Evolutionary conservation across 2,888 invertebrate species (phyloP).

Genomic region (Trichogramma evanescens): DNA sequence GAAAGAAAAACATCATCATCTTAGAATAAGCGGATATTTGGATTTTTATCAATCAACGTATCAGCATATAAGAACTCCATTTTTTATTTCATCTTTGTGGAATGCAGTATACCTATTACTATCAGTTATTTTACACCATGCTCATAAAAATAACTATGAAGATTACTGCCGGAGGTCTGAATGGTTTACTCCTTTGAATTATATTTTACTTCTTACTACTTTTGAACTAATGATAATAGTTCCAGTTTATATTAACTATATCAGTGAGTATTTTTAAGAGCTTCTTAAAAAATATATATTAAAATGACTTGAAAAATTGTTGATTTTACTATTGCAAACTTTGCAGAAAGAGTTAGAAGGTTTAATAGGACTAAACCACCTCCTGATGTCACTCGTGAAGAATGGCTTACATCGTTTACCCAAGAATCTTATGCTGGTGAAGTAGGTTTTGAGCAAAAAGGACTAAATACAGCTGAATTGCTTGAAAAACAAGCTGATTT

Average conservation of each 20-base stretch:
- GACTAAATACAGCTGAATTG: conserved; percentile 48
- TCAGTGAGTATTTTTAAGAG: conserved; percentile 50
- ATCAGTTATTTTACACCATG: conserved; percentile 41
- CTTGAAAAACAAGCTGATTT: conserved; percentile 67
- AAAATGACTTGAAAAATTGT: background rate
- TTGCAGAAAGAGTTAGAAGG: conserved; percentile 52
- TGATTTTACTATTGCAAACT: background rate
- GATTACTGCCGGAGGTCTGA: conserved; percentile 50
- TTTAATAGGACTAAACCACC: conserved; percentile 56
- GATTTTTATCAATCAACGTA: conserved; percentile 61
- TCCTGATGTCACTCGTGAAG: conserved; percentile 61
- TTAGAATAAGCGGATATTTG: conserved; percentile 60
- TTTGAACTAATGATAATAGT: conserved; percentile 48
- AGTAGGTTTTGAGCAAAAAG: conserved; percentile 47
- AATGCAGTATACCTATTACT: conserved; percentile 39
- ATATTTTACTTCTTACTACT: conserved; percentile 49
- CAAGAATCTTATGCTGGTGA: conserved; percentile 51
- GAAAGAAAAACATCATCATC: conserved; percentile 54
- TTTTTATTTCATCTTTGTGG: conserved; percentile 58
- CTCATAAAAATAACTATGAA: conserved; percentile 40
- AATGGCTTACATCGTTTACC: conserved; percentile 51
- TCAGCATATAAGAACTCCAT: conserved; percentile 55
- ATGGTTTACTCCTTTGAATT: conserved; percentile 43
- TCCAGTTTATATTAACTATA: conserved; percentile 52
- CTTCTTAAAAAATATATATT: background rate